Evolutionary conservation across 2,888 invertebrate genomes (phyloP).

Genomic region (Gymnosoma rotundatum): DNA sequence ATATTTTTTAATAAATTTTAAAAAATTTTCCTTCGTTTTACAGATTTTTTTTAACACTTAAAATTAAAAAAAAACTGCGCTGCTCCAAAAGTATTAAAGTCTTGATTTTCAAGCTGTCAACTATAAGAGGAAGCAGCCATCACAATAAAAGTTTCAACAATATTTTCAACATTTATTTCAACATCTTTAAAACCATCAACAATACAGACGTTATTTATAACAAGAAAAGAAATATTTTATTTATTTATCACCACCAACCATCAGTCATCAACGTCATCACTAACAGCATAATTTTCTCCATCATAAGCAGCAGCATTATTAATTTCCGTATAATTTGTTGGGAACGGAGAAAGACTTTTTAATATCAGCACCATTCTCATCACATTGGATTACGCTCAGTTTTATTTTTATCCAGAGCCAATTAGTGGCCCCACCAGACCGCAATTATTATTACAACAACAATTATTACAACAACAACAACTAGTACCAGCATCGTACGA

Average conservation of each 20-base stretch:
- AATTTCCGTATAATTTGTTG: conserved; percentile 26
- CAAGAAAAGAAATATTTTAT: conserved; percentile 1
- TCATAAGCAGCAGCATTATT: background rate
- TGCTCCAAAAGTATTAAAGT: background rate
- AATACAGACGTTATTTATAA: background rate
- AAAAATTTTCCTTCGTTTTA: background rate
- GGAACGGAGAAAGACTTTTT: conserved; percentile 42
- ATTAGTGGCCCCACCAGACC: conserved; percentile 80
- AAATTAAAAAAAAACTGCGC: too few relatives aligned
- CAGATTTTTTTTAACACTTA: conserved; percentile 28
- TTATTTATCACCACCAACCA: background rate
- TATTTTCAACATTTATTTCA: background rate
- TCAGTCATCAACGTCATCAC: background rate
- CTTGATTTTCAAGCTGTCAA: background rate
- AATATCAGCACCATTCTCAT: conserved; percentile 72
- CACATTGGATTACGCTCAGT: conserved; percentile 82
- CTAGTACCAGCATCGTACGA: conserved; percentile 74
- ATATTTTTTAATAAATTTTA: too few relatives aligned
- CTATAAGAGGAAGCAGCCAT: background rate
- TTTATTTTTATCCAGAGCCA: conserved; percentile 82
- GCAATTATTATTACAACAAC: conserved; percentile 76
- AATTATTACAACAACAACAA: conserved; percentile 74
- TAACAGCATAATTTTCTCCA: background rate
- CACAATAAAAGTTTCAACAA: background rate
- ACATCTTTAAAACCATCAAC: background rate